Conservation (phyloP, 2,113 vertebrate genomes). For the Hippolais icterina region DNA sequence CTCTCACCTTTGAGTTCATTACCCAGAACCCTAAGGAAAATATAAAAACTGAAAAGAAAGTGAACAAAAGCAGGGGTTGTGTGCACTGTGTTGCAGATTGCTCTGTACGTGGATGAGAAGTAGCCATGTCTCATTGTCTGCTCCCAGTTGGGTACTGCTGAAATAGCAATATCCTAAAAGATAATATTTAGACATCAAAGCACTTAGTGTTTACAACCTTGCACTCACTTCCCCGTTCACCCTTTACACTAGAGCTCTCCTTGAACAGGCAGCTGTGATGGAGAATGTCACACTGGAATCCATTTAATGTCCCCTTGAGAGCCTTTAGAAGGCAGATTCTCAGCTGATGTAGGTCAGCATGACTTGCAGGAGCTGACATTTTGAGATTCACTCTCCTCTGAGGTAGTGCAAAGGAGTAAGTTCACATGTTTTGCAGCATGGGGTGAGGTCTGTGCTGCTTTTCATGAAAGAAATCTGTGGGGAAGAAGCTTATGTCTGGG, state of each 20-base stretch:
- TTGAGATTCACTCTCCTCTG: not conserved
- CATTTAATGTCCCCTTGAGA: not conserved
- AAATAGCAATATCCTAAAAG: not conserved
- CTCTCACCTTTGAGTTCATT: not conserved
- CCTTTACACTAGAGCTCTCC: not conserved
- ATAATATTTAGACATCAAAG: not conserved
- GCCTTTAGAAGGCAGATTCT: not conserved
- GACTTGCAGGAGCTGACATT: conserved; percentile 8
- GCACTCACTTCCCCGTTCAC: not conserved
- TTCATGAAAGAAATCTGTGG: not conserved
- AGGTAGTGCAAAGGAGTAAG: not conserved
- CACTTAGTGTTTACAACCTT: not conserved
- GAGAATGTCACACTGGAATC: not conserved
- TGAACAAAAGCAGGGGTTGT: not conserved
- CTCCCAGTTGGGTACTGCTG: not conserved
- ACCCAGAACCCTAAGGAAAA: not conserved
- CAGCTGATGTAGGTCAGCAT: not conserved
- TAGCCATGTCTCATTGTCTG: accelerated
- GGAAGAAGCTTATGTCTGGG: not conserved
- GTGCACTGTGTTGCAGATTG: not conserved
- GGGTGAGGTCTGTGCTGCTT: not conserved
- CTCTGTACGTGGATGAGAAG: not conserved
- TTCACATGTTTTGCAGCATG: not conserved
- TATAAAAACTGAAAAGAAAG: not conserved
- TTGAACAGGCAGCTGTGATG: not conserved